Conservation (phyloP, 2,113 vertebrate species). For the Takifugu bimaculatus region DNA sequence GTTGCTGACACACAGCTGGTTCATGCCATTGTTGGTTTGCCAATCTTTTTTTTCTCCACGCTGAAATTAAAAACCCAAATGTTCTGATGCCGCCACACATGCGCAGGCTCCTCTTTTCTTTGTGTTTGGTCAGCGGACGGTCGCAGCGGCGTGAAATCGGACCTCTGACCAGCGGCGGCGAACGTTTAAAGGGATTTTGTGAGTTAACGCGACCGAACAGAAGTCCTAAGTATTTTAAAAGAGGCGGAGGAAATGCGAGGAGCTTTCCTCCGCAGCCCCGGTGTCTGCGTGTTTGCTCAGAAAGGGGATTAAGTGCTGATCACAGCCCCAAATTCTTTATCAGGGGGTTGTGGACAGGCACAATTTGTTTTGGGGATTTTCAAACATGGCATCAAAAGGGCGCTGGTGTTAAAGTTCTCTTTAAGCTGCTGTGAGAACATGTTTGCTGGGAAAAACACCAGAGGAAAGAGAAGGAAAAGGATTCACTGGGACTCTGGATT, state of each 20-base stretch:
- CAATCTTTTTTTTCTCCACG: neutral
- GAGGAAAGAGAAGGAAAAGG: slow-evolving; percentile 18
- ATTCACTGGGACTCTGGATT: slow-evolving; percentile 36
- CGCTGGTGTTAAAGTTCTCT: slow-evolving; percentile 42
- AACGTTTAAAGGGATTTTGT: slow-evolving; percentile 61
- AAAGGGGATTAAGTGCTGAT: slow-evolving; percentile 61
- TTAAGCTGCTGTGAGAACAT: slow-evolving; percentile 64
- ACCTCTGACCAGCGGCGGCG: slow-evolving; percentile 33
- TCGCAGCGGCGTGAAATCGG: slow-evolving; percentile 36
- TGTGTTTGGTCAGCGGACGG: slow-evolving; percentile 11
- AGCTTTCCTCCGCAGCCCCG: slow-evolving; percentile 55
- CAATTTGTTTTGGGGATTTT: slow-evolving; percentile 66
- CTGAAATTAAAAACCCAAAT: neutral
- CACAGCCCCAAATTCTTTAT: slow-evolving; percentile 57
- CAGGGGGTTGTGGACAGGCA: slow-evolving; percentile 56
- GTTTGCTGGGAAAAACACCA: slow-evolving; percentile 24
- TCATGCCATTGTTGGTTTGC: neutral
- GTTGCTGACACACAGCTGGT: neutral
- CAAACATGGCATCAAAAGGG: slow-evolving; percentile 51
- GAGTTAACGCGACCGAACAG: slow-evolving; percentile 48
- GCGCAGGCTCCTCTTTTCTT: neutral
- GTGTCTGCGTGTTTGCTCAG: slow-evolving; percentile 49
- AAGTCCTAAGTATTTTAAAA: slow-evolving; percentile 38
- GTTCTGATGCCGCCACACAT: neutral
- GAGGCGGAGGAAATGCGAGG: slow-evolving; percentile 52